These are phyloP conservation scores for Eupithecia subfuscata DNA, from an alignment of 2,888 invertebrate species.

Conservation along the genomic window DNA sequence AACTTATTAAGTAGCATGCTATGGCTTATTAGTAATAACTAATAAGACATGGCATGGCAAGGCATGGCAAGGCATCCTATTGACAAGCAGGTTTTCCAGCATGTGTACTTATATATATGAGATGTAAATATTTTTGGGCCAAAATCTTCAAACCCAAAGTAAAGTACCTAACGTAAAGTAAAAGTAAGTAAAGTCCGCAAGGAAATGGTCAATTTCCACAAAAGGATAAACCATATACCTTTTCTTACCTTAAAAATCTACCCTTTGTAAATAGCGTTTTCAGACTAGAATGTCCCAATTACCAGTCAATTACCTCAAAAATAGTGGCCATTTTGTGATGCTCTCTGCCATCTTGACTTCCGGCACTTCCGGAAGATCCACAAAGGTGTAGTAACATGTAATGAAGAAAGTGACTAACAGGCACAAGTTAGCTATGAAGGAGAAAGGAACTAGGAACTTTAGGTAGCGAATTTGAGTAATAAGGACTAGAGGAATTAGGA, in stretches of 20 bases:
- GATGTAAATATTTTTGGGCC: too few species aligned
- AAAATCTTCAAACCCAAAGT: too few species aligned
- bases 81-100: too few species aligned
- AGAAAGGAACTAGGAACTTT: constrained; percentile 94
- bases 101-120: too few species aligned
- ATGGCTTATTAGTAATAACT: too few species aligned
- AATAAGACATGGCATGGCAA: too few species aligned
- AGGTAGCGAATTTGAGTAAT: constrained; percentile 89
- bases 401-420: constrained; percentile 90
- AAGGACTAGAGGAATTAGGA: constrained; percentile 87
- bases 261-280: not conserved
- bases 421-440: constrained; percentile 92
- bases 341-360: constrained; percentile 70
- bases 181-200: too few species aligned
- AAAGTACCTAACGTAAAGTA: too few species aligned
- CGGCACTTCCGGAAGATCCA: constrained; percentile 61
- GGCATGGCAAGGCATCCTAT: too few species aligned
- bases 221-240: too few species aligned
- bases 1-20: not conserved
- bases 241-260: not conserved
- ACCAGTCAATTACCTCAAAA: constrained; percentile 84
- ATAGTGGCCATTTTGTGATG: constrained; percentile 88
- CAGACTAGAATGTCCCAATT: not conserved
- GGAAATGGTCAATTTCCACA: too few species aligned
- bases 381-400: constrained; percentile 92